A percentile compares a stretch with the other conserved stretches of the same genome.
Evolutionary conservation across 2,888 invertebrate species (phyloP).

Genomic region (Ferrisia virgata): DNA sequence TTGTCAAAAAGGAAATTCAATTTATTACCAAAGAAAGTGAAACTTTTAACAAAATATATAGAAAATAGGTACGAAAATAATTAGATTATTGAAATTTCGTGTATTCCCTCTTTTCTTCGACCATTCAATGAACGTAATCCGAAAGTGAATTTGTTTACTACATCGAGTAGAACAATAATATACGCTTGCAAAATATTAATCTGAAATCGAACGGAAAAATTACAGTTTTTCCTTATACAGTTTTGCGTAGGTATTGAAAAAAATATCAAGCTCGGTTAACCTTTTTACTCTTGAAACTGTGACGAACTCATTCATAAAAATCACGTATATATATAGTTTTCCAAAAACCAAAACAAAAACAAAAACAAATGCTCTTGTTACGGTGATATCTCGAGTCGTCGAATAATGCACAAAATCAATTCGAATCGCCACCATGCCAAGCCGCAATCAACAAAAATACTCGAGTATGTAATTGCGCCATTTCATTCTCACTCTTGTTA

Average conservation of each 20-base stretch:
- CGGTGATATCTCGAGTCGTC: too few species aligned
- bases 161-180: not conserved
- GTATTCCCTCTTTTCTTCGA: not conserved
- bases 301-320: too few species aligned
- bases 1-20: too few species aligned
- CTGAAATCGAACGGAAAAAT: not conserved
- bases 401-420: too few species aligned
- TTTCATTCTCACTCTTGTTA: not conserved
- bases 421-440: too few species aligned
- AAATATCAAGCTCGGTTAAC: not conserved
- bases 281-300: not conserved
- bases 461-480: not conserved
- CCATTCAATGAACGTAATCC: not conserved
- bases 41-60: too few species aligned
- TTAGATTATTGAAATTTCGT: too few species aligned
- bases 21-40: too few species aligned
- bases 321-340: too few species aligned
- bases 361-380: too few species aligned
- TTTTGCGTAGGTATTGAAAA: not conserved
- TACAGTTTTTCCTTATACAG: not conserved
- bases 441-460: slow-evolving; percentile 4
- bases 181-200: not conserved
- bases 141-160: not conserved
- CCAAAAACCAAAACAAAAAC: too few species aligned
- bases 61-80: too few species aligned